These are phyloP conservation scores for Watsonalla cultraria DNA, from an alignment of 2,888 invertebrate species.

Conservation along the genomic window DNA sequence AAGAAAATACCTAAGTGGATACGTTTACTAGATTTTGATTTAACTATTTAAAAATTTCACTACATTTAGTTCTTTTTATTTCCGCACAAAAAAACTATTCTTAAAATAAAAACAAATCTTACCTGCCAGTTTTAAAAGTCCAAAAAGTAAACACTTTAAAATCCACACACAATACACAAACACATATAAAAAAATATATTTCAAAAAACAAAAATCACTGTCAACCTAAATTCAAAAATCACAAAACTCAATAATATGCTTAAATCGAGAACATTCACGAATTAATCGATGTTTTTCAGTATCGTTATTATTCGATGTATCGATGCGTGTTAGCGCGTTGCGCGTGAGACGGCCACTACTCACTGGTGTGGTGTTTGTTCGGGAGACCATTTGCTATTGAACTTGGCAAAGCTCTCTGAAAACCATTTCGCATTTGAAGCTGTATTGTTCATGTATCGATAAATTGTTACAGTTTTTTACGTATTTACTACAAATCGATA, in stretches of 20 bases:
- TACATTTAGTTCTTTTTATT: too few relatives aligned
- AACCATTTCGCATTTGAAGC: conserved; percentile 50
- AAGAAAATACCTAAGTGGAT: too few relatives aligned
- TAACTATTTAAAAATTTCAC: too few relatives aligned
- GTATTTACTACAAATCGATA: too few relatives aligned
- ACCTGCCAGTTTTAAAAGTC: conserved; percentile 28
- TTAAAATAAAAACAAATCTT: conserved; percentile 4
- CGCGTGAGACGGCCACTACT: conserved; percentile 45
- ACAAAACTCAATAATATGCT: conserved; percentile 7
- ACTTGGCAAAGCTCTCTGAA: conserved; percentile 64
- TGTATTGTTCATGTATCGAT: neutral
- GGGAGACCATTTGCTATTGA: conserved; percentile 54
- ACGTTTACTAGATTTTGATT: too few relatives aligned
- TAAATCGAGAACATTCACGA: conserved; percentile 11
- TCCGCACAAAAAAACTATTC: too few relatives aligned
- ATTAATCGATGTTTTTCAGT: conserved; percentile 19
- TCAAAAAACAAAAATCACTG: neutral
- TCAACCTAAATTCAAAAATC: conserved; percentile 6
- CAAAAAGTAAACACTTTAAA: conserved; percentile 26
- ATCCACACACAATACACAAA: conserved; percentile 21
- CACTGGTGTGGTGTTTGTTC: conserved; percentile 53
- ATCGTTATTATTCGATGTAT: conserved; percentile 30
- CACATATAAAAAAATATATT: neutral
- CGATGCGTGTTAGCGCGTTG: conserved; percentile 59
- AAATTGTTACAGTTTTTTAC: neutral